Percentiles rank a stretch among this genome's conserved stretches.
phyloP scores from a whole-genome alignment of 2,113 vertebrate genomes.

The Bos javanicus region DNA sequence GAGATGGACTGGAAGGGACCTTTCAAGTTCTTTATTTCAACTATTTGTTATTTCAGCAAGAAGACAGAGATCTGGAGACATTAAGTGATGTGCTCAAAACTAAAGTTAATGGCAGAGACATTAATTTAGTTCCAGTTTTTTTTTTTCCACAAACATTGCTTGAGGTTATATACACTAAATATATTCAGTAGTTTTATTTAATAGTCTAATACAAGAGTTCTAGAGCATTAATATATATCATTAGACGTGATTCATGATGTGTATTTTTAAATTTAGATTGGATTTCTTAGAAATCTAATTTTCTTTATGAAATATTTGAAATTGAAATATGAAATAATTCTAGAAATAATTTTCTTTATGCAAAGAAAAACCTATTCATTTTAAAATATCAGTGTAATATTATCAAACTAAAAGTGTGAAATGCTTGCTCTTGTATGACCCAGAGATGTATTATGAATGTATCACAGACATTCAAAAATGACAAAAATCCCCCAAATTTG shows the following conservation, averaged over 20 bases:
- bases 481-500: background rate
- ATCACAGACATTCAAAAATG: background rate
- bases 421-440: background rate
- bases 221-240: background rate
- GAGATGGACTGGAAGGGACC: background rate
- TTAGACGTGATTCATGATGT: background rate
- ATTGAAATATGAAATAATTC: background rate
- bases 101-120: background rate
- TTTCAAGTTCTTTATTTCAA: background rate
- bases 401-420: background rate
- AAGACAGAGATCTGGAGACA: background rate
- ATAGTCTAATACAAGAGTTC: background rate
- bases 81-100: background rate
- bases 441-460: background rate
- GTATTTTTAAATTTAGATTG: background rate
- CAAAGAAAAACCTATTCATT: background rate
- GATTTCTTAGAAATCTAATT: background rate
- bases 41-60: background rate
- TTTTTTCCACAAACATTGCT: background rate
- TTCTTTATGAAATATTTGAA: background rate
- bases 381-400: background rate
- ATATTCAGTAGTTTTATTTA: background rate
- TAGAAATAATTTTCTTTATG: background rate
- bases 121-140: background rate
- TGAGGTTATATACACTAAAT: background rate